Conservation (phyloP, 2,113 vertebrate genomes). For the Clarias gariepinus region DNA sequence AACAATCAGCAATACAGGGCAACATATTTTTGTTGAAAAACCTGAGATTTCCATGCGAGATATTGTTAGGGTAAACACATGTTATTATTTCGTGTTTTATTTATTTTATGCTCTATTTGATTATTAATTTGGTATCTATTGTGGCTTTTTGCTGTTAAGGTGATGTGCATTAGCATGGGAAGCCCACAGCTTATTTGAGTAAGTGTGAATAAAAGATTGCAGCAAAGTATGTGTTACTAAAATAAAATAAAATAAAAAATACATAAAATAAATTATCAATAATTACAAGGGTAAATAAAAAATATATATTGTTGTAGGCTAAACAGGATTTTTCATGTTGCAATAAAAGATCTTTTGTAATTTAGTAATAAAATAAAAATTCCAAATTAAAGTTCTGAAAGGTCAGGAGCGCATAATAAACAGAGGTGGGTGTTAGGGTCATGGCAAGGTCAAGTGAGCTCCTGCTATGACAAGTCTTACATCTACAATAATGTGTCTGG, state of each 20-base stretch:
- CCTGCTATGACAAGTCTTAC: constrained; percentile 16
- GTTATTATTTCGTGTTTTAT: background rate
- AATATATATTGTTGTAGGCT: background rate
- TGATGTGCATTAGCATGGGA: background rate
- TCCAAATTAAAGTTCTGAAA: background rate
- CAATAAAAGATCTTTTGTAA: background rate
- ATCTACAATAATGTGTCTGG: constrained; percentile 24
- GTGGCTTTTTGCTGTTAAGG: background rate
- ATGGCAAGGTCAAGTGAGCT: constrained; percentile 8
- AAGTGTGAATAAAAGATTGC: background rate
- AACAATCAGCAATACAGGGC: background rate
- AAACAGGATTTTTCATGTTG: background rate
- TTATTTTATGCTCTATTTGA: background rate
- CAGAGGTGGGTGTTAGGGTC: constrained; percentile 4
- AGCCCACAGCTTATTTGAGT: background rate
- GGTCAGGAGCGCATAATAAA: background rate
- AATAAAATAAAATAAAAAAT: background rate
- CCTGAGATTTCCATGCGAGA: background rate
- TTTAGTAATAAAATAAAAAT: background rate
- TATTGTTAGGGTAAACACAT: background rate
- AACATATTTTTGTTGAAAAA: background rate
- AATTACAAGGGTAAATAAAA: background rate
- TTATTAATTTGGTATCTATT: background rate
- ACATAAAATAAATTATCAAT: no score
- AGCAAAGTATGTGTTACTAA: background rate